Evolutionary conservation across 2,797 vertebrate species (phyloP).

Genomic region (Sciurus carolinensis): DNA sequence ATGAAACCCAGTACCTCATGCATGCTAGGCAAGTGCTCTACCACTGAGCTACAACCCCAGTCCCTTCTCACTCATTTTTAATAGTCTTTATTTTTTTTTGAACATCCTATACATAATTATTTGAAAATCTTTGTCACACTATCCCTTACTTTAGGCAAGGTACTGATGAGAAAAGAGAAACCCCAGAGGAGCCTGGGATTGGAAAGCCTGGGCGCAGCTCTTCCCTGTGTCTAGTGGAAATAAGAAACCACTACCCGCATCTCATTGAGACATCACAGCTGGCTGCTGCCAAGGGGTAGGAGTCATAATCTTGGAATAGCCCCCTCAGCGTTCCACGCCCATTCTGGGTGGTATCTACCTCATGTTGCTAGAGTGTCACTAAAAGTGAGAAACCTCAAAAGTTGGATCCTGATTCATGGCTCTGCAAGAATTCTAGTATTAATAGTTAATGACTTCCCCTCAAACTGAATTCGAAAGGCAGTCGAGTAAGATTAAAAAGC

Average conservation of each 20-base stretch:
- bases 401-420: not conserved
- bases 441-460: not conserved
- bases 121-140: conserved; percentile 20
- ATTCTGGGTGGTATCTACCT: not conserved
- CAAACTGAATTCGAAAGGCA: not conserved
- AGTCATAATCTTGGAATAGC: not conserved
- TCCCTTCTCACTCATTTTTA: not conserved
- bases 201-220: not conserved
- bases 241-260: not conserved
- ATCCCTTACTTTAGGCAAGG: not conserved
- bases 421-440: not conserved
- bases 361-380: not conserved
- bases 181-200: not conserved
- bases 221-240: not conserved
- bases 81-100: not conserved
- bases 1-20: too few species aligned
- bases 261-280: not conserved
- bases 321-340: not conserved
- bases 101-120: not conserved
- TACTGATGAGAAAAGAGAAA: not conserved
- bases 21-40: too few species aligned
- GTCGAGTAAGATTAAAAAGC: not conserved
- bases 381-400: not conserved
- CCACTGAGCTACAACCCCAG: too few species aligned
- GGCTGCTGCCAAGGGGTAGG: not conserved